Conservation (phyloP, 2,113 vertebrate species). For the Pachycephala philippinensis region DNA sequence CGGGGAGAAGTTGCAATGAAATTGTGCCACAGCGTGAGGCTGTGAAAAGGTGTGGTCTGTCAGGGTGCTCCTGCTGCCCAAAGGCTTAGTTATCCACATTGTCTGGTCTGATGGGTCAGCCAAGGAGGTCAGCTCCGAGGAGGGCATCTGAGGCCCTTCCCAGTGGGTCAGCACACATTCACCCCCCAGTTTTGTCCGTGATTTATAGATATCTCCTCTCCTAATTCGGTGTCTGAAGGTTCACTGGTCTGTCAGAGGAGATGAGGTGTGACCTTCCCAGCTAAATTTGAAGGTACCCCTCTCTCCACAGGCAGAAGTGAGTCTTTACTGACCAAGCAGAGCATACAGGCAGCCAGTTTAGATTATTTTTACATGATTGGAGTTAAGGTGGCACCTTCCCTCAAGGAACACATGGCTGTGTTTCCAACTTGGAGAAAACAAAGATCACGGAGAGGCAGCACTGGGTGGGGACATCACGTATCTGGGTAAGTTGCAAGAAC, state of each 20-base stretch:
- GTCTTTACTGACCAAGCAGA: background rate
- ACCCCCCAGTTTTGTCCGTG: background rate
- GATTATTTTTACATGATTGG: background rate
- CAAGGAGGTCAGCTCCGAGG: background rate
- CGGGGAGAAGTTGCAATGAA: background rate
- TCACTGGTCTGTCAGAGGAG: background rate
- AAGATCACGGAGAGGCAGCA: rapidly evolving
- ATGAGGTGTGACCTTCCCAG: background rate
- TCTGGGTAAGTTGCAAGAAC: background rate
- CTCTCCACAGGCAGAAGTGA: background rate
- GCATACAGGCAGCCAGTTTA: background rate
- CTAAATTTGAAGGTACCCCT: background rate
- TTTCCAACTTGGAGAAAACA: background rate
- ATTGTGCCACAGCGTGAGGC: rapidly evolving
- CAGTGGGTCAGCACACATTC: background rate
- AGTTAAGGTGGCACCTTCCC: background rate
- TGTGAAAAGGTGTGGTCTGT: background rate
- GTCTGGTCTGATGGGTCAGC: background rate
- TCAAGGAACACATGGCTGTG: background rate
- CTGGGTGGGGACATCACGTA: background rate
- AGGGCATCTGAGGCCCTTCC: background rate
- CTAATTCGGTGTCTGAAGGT: background rate
- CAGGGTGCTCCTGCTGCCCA: background rate
- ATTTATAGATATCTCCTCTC: background rate
- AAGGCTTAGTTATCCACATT: background rate